Evolutionary conservation across 2,797 vertebrate species (phyloP), one percentile per base, ranked within the genome.

Genomic region (Argentina silus): DNA sequence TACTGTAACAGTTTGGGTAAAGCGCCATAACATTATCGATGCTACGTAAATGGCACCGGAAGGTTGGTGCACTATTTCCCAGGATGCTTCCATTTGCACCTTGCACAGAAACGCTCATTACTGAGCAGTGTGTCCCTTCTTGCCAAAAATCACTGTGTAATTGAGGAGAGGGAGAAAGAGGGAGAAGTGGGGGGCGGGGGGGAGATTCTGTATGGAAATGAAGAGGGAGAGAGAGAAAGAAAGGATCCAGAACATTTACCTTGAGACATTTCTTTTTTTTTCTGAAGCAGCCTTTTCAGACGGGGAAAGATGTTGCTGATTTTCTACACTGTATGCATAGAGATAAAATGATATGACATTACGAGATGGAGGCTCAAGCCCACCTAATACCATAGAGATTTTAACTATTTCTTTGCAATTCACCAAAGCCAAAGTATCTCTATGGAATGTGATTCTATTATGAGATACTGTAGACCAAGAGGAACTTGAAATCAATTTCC

Each of bases 51-150:
- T 51, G 45, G 23, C 45, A 9, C 15, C 56, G 14, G 43, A 27
- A 48, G 42, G 23, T 19, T 63, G 47, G 23, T n/a, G 50, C 6
- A 15, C n/a, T 53, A 53, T 7, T 53, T 53, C 15, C 11, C 50
- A 14, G 15, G 50, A 53, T 53, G 50, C 50, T 53, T 15, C 50
- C 14, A n/a, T 53, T 50, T 71, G 8, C 59, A 51, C 57, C 59
- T 14, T 12, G 69, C 10, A 45, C 51, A 9, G 27, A 63, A 70
- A n/a, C 23, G 56, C 69, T 71, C 69, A 71, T 71, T 63, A 71
- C 60, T 17, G n/a, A 48, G 11, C 19, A 50, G n/a, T 62, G 45
- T 62, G n/a, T 17, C 27, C 23, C 45, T 42, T 62, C 47, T 6
- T 27, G 53, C 42, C 51, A 73, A 73, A n/a, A 42, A 65, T 57